A percentile compares a stretch with the other conserved stretches of the same genome.
These are phyloP conservation scores for Zoanthus gigantus DNA, from an alignment of 92 coral and sea anemone species.

Conservation along the genomic window DNA sequence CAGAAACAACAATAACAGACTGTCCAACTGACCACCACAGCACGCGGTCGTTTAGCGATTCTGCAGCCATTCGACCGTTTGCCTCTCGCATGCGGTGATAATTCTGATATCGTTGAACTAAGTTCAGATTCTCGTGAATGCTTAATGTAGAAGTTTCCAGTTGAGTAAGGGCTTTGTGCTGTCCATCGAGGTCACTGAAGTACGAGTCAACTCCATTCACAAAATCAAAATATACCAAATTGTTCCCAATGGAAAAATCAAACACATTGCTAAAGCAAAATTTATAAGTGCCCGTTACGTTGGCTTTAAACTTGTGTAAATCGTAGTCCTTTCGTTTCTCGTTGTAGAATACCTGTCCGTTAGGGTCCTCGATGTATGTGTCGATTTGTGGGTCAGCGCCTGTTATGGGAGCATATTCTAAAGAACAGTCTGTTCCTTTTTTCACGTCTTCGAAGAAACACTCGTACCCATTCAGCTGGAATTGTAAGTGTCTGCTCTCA, in stretches of 20 bases:
- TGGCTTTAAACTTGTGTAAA: slow-evolving; percentile 81
- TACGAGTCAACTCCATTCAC: slow-evolving; percentile 76
- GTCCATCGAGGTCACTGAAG: slow-evolving; percentile 57
- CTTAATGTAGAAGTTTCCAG: slow-evolving; percentile 83
- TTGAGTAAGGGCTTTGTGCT: slow-evolving; percentile 86
- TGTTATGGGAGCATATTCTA: slow-evolving; percentile 95
- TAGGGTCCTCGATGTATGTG: slow-evolving; percentile 85
- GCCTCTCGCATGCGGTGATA: slow-evolving; percentile 94
- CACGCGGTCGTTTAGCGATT: slow-evolving; percentile 73
- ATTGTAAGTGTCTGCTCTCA: slow-evolving; percentile 89
- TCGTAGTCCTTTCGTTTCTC: slow-evolving; percentile 94
- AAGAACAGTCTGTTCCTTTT: slow-evolving; percentile 87
- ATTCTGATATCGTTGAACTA: slow-evolving; percentile 93
- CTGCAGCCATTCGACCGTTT: slow-evolving; percentile 95
- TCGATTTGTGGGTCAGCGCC: slow-evolving; percentile 96
- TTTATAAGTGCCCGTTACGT: slow-evolving; percentile 81
- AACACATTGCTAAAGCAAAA: slow-evolving; percentile 97
- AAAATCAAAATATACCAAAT: slow-evolving; percentile 96
- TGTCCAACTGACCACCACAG: slow-evolving; percentile 99
- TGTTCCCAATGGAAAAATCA: slow-evolving; percentile 92
- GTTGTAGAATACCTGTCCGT: slow-evolving; percentile 77
- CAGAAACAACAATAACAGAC: slow-evolving; percentile 75
- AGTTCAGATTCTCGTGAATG: slow-evolving; percentile 87
- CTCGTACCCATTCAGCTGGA: slow-evolving; percentile 94
- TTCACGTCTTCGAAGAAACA: slow-evolving; percentile 93